A percentile compares a stretch with the other conserved stretches of the same genome.
Conservation (phyloP, 2,797 vertebrate species). For the Sebastiscus tertius region DNA sequence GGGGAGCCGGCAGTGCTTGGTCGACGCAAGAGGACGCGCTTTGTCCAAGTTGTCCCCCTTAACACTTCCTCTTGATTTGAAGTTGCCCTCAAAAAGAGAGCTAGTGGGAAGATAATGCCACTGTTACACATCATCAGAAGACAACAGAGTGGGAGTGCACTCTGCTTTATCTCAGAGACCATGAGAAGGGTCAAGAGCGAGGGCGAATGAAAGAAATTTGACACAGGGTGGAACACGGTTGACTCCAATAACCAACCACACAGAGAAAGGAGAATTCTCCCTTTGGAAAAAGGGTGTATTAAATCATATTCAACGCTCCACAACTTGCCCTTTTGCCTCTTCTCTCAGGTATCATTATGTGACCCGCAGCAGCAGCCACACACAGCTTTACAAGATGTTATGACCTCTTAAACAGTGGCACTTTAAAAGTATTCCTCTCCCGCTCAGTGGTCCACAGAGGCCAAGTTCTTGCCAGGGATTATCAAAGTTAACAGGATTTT, state of each 20-base stretch:
- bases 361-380: slow-evolving; percentile 55
- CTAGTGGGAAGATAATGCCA: background rate
- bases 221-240: background rate
- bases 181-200: background rate
- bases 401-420: slow-evolving; percentile 77
- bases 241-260: background rate
- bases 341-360: slow-evolving; percentile 41
- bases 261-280: background rate
- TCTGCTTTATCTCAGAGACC: background rate
- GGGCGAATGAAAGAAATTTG: background rate
- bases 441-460: slow-evolving; percentile 72
- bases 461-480: slow-evolving; percentile 75
- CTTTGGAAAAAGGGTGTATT: background rate
- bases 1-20: background rate
- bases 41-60: background rate
- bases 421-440: slow-evolving; percentile 73
- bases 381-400: slow-evolving; percentile 69
- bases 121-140: background rate
- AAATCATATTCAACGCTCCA: slow-evolving; percentile 47
- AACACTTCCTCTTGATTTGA: background rate
- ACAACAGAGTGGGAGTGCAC: background rate
- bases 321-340: slow-evolving; percentile 39
- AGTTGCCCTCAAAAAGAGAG: background rate
- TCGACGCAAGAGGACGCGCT: too few relatives aligned
- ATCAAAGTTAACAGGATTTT: slow-evolving; percentile 84